Conservation (phyloP, 2,888 invertebrate genomes). For the Drosophila ochracea region DNA sequence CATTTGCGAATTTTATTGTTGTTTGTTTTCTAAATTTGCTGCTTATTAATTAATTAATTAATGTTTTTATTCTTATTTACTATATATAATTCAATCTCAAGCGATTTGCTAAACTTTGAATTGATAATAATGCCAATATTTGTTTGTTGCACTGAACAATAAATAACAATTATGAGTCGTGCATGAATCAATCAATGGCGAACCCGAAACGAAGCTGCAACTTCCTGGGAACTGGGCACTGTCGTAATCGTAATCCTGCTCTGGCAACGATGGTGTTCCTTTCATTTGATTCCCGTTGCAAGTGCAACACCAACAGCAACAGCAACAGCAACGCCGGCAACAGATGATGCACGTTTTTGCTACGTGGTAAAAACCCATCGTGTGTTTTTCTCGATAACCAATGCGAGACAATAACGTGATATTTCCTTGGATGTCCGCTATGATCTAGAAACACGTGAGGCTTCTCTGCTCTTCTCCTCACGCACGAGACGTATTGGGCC, state of each 20-base stretch:
- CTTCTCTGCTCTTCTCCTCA: neutral
- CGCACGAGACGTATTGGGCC: slow-evolving; percentile 2
- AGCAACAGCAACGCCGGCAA: slow-evolving; percentile 25
- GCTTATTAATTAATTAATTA: neutral
- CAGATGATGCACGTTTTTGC: slow-evolving; percentile 61
- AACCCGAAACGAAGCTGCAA: slow-evolving; percentile 5
- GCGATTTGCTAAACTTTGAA: neutral
- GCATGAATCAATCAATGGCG: slow-evolving; percentile 53
- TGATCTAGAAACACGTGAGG: slow-evolving; percentile 3
- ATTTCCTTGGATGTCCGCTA: slow-evolving; percentile 1
- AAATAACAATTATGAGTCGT: neutral
- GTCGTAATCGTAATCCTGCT: slow-evolving; percentile 47
- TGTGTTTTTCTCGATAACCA: slow-evolving; percentile 54
- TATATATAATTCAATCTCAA: neutral
- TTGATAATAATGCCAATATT: neutral
- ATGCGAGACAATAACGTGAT: slow-evolving; percentile 44
- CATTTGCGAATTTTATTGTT: neutral
- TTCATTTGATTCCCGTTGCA: neutral
- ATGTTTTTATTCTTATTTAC: neutral
- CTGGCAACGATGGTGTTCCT: slow-evolving; percentile 4
- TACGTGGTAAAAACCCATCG: slow-evolving; percentile 46
- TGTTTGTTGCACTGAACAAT: neutral
- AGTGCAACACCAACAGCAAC: slow-evolving; percentile 1
- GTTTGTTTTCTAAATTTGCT: neutral
- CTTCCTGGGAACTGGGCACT: slow-evolving; percentile 33